Evolutionary conservation across 2,113 vertebrate genomes (phyloP).

Genomic region (Dromaius novaehollandiae): DNA sequence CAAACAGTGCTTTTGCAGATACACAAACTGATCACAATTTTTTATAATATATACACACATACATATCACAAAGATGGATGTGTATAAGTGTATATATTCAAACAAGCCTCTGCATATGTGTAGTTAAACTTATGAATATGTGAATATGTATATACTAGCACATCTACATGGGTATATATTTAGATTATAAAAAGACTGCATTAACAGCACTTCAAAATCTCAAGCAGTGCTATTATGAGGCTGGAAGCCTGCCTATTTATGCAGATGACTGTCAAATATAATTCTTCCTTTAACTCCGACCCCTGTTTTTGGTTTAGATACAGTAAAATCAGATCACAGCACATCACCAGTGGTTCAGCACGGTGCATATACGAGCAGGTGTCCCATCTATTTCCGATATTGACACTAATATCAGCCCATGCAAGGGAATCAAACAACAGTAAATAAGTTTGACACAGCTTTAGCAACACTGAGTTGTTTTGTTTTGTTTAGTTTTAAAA

Average conservation of each 20-base stretch:
- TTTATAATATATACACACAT: not conserved
- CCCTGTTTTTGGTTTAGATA: not conserved
- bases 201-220: not conserved
- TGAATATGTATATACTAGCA: not conserved
- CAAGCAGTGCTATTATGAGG: not conserved
- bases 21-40: not conserved
- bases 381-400: not conserved
- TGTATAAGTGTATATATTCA: not conserved
- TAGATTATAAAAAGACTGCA: not conserved
- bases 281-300: not conserved
- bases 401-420: not conserved
- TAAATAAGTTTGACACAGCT: slow-evolving; percentile 54
- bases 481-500: slow-evolving; percentile 60
- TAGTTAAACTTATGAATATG: not conserved
- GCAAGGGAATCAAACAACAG: not conserved
- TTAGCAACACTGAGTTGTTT: slow-evolving; percentile 50
- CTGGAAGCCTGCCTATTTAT: not conserved
- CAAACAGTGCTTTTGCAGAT: not conserved
- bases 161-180: not conserved
- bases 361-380: not conserved
- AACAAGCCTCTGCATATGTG: not conserved
- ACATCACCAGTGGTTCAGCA: not conserved
- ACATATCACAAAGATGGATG: not conserved
- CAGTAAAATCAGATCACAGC: not conserved
- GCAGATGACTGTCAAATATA: not conserved